Evolutionary conservation across 2,797 vertebrate genomes (phyloP).

Genomic region (Lagorchestes hirsutus): DNA sequence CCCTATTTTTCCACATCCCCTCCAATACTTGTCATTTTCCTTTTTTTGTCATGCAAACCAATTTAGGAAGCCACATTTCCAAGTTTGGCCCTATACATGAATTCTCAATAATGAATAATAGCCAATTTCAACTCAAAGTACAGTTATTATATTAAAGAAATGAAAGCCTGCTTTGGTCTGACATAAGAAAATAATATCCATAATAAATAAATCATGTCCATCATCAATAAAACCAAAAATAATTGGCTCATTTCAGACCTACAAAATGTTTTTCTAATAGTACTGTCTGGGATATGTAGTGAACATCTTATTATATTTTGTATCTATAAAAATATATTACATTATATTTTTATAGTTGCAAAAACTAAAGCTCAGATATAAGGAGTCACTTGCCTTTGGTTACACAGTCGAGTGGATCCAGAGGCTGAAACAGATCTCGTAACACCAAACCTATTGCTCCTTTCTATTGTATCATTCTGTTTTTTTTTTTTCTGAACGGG

Average conservation of each 20-base stretch:
- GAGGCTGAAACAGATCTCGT: not conserved
- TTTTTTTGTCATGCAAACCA: not conserved
- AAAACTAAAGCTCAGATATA: not conserved
- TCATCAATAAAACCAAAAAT: not conserved
- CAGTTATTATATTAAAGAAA: not conserved
- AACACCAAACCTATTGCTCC: not conserved
- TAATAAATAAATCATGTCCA: not conserved
- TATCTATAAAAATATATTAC: too few species aligned
- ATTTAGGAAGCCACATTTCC: not conserved
- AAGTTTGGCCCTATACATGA: not conserved
- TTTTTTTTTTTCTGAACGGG: not conserved
- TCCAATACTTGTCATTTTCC: not conserved
- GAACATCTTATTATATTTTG: not conserved
- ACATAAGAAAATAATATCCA: not conserved
- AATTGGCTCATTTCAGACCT: not conserved
- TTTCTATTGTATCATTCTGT: not conserved
- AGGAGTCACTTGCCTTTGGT: not conserved
- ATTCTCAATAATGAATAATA: too few species aligned
- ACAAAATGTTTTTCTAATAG: not conserved
- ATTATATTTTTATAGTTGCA: not conserved
- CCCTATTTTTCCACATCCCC: not conserved
- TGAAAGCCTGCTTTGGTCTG: not conserved
- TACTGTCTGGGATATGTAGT: not conserved
- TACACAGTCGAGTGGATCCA: not conserved
- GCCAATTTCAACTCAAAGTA: not conserved